phyloP scores from a whole-genome alignment of 2,888 invertebrate species.

The Drosophila sordidapex region DNA sequence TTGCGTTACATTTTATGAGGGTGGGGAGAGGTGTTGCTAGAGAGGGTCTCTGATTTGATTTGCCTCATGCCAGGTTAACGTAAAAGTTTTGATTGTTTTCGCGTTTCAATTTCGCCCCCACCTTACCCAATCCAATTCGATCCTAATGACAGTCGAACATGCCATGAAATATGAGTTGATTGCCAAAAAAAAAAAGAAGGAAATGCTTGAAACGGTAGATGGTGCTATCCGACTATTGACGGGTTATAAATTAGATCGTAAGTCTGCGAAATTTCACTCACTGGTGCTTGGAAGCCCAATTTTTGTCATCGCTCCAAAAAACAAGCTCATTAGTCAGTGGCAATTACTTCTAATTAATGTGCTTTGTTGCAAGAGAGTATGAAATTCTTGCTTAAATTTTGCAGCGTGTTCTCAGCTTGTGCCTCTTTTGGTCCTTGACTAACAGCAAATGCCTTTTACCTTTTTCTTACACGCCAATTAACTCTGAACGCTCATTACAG shows the following conservation, averaged over 20 bases:
- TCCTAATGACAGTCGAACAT: constrained; percentile 70
- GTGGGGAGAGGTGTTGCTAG: neutral
- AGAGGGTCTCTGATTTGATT: constrained; percentile 18
- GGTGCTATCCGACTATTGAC: constrained; percentile 38
- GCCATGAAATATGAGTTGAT: constrained; percentile 80
- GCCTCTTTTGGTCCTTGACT: constrained; percentile 13
- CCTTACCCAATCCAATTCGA: neutral
- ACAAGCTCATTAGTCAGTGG: constrained; percentile 67
- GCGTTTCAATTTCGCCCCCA: constrained; percentile 64
- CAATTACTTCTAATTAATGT: constrained; percentile 78
- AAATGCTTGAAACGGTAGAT: constrained; percentile 24
- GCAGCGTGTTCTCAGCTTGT: constrained; percentile 10
- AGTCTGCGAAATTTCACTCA: constrained; percentile 4
- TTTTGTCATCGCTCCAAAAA: constrained; percentile 11
- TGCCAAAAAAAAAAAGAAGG: constrained; percentile 29
- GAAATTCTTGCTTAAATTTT: constrained; percentile 72
- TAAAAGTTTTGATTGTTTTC: constrained; percentile 77
- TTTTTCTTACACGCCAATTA: constrained; percentile 76
- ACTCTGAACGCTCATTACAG: constrained; percentile 80
- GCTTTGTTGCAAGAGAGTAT: constrained; percentile 57
- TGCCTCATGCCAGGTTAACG: constrained; percentile 32
- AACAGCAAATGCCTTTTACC: constrained; percentile 50
- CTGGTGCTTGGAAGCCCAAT: neutral
- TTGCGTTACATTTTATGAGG: constrained; percentile 20
- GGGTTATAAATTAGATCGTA: constrained; percentile 54